Conservation (phyloP, 2,888 invertebrate genomes). For the Nephrocerus scutellatus region DNA sequence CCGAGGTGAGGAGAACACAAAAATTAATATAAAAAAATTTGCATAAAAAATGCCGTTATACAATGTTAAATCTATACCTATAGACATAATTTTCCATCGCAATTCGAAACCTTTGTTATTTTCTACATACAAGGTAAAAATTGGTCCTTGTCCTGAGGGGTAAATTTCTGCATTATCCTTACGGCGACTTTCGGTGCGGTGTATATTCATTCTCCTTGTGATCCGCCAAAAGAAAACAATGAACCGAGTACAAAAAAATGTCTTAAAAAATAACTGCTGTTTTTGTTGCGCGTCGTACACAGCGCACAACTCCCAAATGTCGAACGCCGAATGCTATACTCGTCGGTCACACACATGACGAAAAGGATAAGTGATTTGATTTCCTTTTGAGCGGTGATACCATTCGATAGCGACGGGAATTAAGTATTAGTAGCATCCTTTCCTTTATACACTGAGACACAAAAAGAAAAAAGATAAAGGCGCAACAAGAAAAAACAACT, state of each 20-base stretch:
- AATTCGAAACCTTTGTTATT: constrained; percentile 18
- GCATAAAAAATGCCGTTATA: constrained; percentile 48
- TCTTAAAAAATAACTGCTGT: constrained; percentile 2
- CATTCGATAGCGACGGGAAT: too few species aligned
- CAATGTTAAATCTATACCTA: constrained; percentile 27
- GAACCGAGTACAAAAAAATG: neutral
- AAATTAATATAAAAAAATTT: constrained; percentile 42
- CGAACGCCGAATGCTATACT: constrained; percentile 11
- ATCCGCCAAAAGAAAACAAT: constrained; percentile 6
- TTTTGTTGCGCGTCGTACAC: too few species aligned
- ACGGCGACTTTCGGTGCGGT: constrained; percentile 12
- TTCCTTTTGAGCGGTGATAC: too few species aligned
- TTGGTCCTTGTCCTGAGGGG: too few species aligned
- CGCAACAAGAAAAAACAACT: too few species aligned
- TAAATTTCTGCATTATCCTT: too few species aligned
- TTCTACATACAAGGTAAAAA: constrained; percentile 12
- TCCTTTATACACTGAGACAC: too few species aligned
- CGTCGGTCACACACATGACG: too few species aligned
- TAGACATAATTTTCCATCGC: constrained; percentile 23
- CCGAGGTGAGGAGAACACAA: too few species aligned
- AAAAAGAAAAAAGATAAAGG: too few species aligned
- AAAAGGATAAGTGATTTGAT: too few species aligned
- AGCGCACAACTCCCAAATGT: constrained; percentile 17
- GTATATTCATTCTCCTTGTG: constrained; percentile 9
- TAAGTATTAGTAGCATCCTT: too few species aligned